Percentiles rank a stretch among this genome's conserved stretches.
Evolutionary conservation across 2,888 invertebrate species (phyloP).

Genomic region (Hoplodrina blanda): DNA sequence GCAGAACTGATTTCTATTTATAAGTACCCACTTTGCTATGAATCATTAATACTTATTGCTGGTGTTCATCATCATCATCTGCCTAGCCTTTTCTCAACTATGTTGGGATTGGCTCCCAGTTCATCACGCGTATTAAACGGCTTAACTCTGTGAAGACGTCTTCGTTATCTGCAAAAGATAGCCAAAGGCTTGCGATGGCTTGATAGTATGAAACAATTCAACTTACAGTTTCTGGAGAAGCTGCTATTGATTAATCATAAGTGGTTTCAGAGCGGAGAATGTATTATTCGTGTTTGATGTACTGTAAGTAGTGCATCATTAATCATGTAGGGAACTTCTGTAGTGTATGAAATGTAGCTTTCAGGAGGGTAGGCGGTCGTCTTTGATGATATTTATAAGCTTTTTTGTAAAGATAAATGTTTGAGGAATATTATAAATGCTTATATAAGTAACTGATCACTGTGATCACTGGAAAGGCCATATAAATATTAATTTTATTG

Average conservation of each 20-base stretch:
- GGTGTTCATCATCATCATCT: too few relatives aligned
- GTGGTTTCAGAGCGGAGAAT: slow-evolving; percentile 21
- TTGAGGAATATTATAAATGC: neutral
- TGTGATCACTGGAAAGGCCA: neutral
- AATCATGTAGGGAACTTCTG: slow-evolving; percentile 44
- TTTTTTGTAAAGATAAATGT: neutral
- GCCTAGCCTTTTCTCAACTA: too few relatives aligned
- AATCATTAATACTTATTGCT: too few relatives aligned
- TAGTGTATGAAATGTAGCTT: slow-evolving; percentile 32
- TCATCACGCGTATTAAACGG: too few relatives aligned
- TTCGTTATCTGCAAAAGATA: neutral
- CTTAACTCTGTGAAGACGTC: neutral
- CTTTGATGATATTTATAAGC: slow-evolving; percentile 5
- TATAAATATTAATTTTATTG: slow-evolving; percentile 6
- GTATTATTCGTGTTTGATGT: slow-evolving; percentile 51
- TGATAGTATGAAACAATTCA: neutral
- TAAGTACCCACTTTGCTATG: neutral
- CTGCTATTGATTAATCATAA: slow-evolving; percentile 45
- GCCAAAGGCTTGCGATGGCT: neutral
- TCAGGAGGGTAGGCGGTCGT: slow-evolving; percentile 10
- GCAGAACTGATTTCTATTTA: slow-evolving; percentile 4
- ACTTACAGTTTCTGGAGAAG: slow-evolving; percentile 8
- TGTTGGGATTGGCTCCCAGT: too few relatives aligned
- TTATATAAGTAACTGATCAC: neutral
- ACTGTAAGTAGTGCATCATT: slow-evolving; percentile 48